A percentile compares a stretch with the other conserved stretches of the same genome.
Conservation (phyloP, 2,888 invertebrate species). For the Lasioglossum villosulum region DNA sequence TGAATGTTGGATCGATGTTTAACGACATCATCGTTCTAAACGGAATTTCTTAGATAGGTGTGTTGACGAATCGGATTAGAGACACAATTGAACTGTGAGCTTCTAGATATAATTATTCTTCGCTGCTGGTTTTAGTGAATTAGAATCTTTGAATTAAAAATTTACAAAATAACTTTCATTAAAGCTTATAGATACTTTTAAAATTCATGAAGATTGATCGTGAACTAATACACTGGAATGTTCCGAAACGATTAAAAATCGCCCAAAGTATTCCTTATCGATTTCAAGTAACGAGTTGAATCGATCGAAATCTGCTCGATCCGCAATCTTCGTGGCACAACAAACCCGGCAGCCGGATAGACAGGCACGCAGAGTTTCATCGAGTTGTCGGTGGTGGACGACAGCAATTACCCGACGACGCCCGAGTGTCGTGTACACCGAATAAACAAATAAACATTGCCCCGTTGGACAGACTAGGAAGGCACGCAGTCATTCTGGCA, state of each 20-base stretch:
- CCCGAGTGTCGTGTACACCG: constrained; percentile 51
- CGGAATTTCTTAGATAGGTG: neutral
- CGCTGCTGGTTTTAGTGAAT: neutral
- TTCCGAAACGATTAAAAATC: neutral
- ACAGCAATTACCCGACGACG: constrained; percentile 62
- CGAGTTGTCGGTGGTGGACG: constrained; percentile 43
- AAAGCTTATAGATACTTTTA: neutral
- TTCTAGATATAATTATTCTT: neutral
- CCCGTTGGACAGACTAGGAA: constrained; percentile 47
- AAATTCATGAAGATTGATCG: neutral
- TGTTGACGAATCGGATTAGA: neutral
- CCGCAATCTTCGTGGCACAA: constrained; percentile 47
- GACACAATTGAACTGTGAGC: neutral
- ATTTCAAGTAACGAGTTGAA: neutral
- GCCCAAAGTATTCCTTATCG: neutral
- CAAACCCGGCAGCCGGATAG: constrained; percentile 32
- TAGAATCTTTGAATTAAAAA: neutral
- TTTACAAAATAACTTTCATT: neutral
- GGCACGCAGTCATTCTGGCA: constrained; percentile 48
- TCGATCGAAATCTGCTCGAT: neutral
- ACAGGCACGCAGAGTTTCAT: constrained; percentile 37
- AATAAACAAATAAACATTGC: constrained; percentile 72
- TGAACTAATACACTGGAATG: too few species aligned
- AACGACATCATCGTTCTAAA: neutral
- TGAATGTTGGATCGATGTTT: neutral